Evolutionary conservation across 2,113 vertebrate genomes (phyloP).

Genomic region (Ovis aries): DNA sequence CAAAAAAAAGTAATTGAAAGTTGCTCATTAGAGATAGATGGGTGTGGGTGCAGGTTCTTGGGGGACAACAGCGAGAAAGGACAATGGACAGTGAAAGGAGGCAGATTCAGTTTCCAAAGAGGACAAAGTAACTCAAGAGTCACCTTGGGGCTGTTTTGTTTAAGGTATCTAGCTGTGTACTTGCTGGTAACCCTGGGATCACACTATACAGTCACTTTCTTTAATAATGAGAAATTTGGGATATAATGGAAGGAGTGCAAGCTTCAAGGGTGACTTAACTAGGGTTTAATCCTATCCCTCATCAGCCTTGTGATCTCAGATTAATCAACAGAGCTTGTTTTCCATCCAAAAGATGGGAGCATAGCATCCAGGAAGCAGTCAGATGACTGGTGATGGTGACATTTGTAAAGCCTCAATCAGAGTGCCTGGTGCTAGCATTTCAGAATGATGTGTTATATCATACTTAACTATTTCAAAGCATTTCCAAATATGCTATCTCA

Average conservation of each 20-base stretch:
- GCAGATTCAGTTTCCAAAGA: neutral
- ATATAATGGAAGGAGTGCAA: neutral
- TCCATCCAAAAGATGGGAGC: neutral
- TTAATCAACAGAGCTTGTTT: neutral
- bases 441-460: neutral
- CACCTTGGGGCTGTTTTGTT: neutral
- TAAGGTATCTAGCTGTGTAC: neutral
- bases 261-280: neutral
- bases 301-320: neutral
- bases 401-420: neutral
- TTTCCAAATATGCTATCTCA: neutral
- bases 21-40: neutral
- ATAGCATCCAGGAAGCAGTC: neutral
- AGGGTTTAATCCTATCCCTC: neutral
- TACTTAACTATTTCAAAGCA: neutral
- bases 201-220: neutral
- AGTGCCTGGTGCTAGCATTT: neutral
- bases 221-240: neutral
- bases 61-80: neutral
- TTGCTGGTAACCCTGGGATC: neutral
- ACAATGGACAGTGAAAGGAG: neutral
- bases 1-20: neutral
- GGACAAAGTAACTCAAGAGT: neutral
- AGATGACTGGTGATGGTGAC: neutral
- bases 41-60: neutral